Percentiles rank a stretch among this genome's conserved stretches.
These are phyloP conservation scores for Nestor notabilis DNA, from an alignment of 2,113 vertebrate genomes.

Conservation along the genomic window DNA sequence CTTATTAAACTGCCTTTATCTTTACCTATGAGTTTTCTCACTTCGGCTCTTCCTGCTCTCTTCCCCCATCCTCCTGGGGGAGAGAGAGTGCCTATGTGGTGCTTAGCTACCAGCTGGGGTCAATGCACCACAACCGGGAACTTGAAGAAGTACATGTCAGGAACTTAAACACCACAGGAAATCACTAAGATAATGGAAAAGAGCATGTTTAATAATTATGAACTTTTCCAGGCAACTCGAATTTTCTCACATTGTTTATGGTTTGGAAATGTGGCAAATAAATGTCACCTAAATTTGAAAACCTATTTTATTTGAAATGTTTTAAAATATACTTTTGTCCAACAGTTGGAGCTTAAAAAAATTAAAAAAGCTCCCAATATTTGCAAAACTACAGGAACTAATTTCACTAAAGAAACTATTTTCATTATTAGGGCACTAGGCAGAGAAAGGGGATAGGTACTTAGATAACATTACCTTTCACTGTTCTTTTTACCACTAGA, in stretches of 20 bases:
- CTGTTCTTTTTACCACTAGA: slow-evolving; percentile 92
- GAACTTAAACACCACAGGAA: background rate
- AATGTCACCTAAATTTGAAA: background rate
- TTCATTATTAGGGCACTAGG: background rate
- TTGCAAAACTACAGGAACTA: background rate
- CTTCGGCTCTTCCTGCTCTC: background rate
- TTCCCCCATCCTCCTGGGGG: background rate
- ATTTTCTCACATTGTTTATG: background rate
- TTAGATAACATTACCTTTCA: slow-evolving; percentile 82
- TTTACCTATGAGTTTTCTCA: background rate
- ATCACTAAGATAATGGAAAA: background rate
- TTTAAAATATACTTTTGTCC: background rate
- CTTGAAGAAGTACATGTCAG: background rate
- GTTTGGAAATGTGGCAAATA: background rate
- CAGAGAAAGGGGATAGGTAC: background rate
- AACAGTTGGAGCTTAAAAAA: background rate
- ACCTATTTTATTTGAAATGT: background rate
- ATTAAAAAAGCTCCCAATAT: background rate
- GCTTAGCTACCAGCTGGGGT: background rate
- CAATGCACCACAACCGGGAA: background rate
- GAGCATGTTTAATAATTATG: background rate
- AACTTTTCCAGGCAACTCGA: background rate
- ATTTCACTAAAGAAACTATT: background rate
- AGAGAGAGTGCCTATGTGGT: background rate
- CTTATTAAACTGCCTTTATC: background rate